A percentile compares a stretch with the other conserved stretches of the same genome.
phyloP scores from a whole-genome alignment of 2,888 invertebrate species.

The Platycheirus albimanus region DNA sequence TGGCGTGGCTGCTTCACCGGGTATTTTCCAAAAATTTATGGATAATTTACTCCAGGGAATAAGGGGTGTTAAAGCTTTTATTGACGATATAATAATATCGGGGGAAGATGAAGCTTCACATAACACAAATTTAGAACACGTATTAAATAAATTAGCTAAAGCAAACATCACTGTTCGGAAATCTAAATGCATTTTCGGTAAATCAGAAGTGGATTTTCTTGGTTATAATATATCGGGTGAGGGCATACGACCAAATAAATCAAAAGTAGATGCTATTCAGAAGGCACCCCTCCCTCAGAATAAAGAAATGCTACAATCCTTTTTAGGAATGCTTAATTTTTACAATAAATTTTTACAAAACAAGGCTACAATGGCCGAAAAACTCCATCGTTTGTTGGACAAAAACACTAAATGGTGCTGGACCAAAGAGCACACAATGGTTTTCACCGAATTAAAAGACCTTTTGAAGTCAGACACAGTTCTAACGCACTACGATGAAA shows the following conservation, averaged over 20 bases:
- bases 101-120: constrained; percentile 12
- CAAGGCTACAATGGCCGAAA: constrained; percentile 31
- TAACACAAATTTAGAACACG: constrained; percentile 23
- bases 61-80: constrained; percentile 20
- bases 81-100: too few species aligned
- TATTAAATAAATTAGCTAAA: constrained; percentile 23
- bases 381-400: constrained; percentile 28
- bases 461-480: constrained; percentile 23
- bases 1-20: constrained; percentile 31
- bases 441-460: constrained; percentile 28
- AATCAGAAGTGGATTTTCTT: constrained; percentile 37
- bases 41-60: constrained; percentile 27
- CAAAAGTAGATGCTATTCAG: constrained; percentile 27
- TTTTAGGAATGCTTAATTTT: constrained; percentile 29
- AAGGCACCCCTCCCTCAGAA: constrained; percentile 12
- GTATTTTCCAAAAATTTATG: constrained; percentile 38
- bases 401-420: constrained; percentile 32
- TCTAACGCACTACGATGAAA: constrained; percentile 32
- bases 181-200: constrained; percentile 37
- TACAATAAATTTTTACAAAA: constrained; percentile 22
- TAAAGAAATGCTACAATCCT: constrained; percentile 35
- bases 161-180: constrained; percentile 27
- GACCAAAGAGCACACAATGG: constrained; percentile 19
- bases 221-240: constrained; percentile 33
- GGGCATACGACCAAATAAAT: too few species aligned